A percentile compares a stretch with the other conserved stretches of the same genome.
Conservation (phyloP, 2,797 vertebrate genomes). For the Brachymystax lenok region DNA sequence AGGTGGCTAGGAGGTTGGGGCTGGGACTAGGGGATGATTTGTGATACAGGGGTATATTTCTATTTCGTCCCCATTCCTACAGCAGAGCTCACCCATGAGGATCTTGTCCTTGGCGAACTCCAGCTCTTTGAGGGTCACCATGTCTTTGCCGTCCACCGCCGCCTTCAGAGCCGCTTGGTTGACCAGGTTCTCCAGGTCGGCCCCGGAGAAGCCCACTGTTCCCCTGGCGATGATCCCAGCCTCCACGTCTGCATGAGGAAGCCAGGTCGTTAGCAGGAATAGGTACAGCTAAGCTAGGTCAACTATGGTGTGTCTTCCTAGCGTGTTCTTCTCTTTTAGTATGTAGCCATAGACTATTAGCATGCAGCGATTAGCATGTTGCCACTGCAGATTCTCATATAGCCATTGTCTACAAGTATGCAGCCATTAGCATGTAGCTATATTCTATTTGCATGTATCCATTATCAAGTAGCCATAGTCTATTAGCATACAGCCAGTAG, state of each 20-base stretch:
- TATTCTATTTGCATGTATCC: too few relatives aligned
- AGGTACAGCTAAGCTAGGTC: not conserved
- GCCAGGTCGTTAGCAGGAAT: not conserved
- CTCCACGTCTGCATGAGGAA: conserved; percentile 82
- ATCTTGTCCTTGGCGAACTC: conserved; percentile 99
- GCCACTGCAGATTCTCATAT: too few relatives aligned
- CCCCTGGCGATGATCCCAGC: conserved; percentile 94
- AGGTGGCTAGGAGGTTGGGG: too few relatives aligned
- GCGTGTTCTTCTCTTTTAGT: not conserved
- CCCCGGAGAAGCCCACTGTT: conserved; percentile 97
- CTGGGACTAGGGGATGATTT: too few relatives aligned
- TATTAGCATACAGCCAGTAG: too few relatives aligned
- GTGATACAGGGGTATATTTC: too few relatives aligned
- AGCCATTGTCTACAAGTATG: too few relatives aligned
- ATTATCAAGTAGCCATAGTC: too few relatives aligned
- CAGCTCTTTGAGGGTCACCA: conserved; percentile 95
- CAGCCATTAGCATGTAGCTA: too few relatives aligned
- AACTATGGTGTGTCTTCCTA: not conserved
- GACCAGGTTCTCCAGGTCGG: conserved; percentile 97
- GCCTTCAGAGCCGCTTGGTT: conserved; percentile 98
- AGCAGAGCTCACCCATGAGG: conserved; percentile 85
- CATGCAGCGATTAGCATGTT: too few relatives aligned
- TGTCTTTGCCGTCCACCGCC: conserved; percentile 94
- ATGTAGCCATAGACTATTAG: too few relatives aligned
- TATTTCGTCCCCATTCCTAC: not conserved